These are phyloP conservation scores for Oenanthe melanoleuca DNA, from an alignment of 2,113 vertebrate genomes.

Conservation along the genomic window DNA sequence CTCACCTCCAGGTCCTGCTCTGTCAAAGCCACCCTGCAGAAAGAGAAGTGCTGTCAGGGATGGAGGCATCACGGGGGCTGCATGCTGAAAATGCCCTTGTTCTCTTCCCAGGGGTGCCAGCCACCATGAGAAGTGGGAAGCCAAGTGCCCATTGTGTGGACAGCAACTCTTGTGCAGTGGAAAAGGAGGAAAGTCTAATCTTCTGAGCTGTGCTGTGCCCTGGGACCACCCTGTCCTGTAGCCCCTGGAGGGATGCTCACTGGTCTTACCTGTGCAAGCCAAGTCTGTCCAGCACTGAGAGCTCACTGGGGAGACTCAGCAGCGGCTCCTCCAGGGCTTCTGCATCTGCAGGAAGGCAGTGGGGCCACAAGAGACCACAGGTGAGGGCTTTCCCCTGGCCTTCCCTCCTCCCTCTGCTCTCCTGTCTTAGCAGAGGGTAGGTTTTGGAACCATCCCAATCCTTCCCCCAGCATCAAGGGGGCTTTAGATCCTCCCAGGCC, in stretches of 20 bases:
- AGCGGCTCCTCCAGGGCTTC: slow-evolving; percentile 45
- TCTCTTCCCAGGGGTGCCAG: neutral
- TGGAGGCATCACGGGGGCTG: neutral
- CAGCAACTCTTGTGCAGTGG: neutral
- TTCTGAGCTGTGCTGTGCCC: rapidly evolving
- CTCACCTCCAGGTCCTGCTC: slow-evolving; percentile 86
- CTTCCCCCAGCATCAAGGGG: neutral
- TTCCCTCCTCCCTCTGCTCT: neutral
- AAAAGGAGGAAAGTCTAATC: neutral
- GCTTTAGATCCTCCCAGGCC: neutral
- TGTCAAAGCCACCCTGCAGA: slow-evolving; percentile 78
- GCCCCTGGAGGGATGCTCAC: rapidly evolving
- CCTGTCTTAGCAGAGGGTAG: neutral
- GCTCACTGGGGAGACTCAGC: slow-evolving; percentile 58
- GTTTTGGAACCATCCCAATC: neutral
- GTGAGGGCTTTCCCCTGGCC: neutral
- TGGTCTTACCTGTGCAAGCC: slow-evolving; percentile 78
- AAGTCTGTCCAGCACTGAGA: slow-evolving; percentile 77
- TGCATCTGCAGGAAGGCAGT: neutral
- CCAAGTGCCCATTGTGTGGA: neutral
- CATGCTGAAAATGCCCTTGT: neutral
- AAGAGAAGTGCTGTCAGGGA: slow-evolving; percentile 9
- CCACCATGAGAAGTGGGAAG: neutral
- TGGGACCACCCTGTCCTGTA: neutral
- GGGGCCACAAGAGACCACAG: neutral